phyloP scores from a whole-genome alignment of 2,797 vertebrate species.

The Sciurus carolinensis region DNA sequence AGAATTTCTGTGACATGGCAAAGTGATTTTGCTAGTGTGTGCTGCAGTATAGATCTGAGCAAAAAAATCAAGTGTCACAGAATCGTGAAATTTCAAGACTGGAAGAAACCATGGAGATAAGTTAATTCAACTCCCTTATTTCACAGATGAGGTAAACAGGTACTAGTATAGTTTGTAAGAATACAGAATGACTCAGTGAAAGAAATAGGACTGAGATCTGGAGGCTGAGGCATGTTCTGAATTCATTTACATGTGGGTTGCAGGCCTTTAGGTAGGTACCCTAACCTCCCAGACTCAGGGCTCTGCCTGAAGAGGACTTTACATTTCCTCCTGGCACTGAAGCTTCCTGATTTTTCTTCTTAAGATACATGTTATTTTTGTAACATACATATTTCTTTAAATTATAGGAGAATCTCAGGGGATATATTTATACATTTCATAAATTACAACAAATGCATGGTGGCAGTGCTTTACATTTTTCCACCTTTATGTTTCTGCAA shows the following conservation, averaged over 20 bases:
- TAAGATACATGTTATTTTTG: slow-evolving; percentile 62
- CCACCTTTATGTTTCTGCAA: slow-evolving; percentile 53
- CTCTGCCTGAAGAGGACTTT: neutral
- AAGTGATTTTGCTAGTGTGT: slow-evolving; percentile 49
- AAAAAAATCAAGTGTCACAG: neutral
- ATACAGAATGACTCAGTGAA: neutral
- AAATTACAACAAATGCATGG: slow-evolving; percentile 65
- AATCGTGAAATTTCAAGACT: slow-evolving; percentile 42
- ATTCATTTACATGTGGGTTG: neutral
- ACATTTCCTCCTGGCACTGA: slow-evolving; percentile 6
- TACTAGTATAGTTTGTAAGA: neutral
- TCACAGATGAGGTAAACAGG: neutral
- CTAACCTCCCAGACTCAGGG: neutral
- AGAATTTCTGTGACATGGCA: neutral
- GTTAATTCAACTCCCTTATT: neutral
- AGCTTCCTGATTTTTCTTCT: slow-evolving; percentile 33
- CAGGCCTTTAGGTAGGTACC: neutral
- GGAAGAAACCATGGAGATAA: neutral
- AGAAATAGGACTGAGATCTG: neutral
- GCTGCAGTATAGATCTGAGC: neutral
- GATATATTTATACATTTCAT: slow-evolving; percentile 51
- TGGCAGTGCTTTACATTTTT: neutral
- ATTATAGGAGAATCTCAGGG: slow-evolving; percentile 65
- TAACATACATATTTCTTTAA: slow-evolving; percentile 60
- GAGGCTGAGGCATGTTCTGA: rapidly evolving